Evolutionary conservation across 2,113 vertebrate species (phyloP).

Genomic region (Guaruba guarouba): DNA sequence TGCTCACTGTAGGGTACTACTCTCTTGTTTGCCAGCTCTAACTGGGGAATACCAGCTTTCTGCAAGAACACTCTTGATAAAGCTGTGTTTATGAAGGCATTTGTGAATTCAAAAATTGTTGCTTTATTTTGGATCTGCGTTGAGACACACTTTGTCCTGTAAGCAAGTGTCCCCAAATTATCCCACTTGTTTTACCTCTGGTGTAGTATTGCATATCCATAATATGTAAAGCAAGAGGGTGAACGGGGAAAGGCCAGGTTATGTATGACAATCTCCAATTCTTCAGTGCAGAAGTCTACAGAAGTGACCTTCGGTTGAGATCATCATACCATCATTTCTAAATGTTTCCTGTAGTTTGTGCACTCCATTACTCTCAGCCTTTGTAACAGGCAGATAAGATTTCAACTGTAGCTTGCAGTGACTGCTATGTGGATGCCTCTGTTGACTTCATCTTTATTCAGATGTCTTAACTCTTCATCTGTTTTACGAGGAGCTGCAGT

Average conservation of each 20-base stretch:
- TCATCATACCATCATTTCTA: neutral
- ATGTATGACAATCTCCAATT: neutral
- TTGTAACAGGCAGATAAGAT: neutral
- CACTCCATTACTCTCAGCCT: neutral
- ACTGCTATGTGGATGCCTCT: neutral
- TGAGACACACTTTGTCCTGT: neutral
- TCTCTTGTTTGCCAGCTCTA: neutral
- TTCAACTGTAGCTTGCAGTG: neutral
- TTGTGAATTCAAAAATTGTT: neutral
- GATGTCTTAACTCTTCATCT: neutral
- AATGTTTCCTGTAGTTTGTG: neutral
- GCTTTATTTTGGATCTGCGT: neutral
- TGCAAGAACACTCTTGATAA: neutral
- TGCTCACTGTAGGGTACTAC: neutral
- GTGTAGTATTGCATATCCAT: neutral
- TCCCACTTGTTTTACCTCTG: neutral
- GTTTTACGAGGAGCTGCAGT: neutral
- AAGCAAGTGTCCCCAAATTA: neutral
- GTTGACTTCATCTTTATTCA: neutral
- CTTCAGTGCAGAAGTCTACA: neutral
- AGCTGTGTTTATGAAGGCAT: neutral
- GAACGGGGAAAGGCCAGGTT: neutral
- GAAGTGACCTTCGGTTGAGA: neutral
- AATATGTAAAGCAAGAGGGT: neutral
- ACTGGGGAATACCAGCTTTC: neutral